Percentiles rank a stretch among this genome's conserved stretches.
Conservation (phyloP, 2,113 vertebrate species). For the Myotis lucifugus region DNA sequence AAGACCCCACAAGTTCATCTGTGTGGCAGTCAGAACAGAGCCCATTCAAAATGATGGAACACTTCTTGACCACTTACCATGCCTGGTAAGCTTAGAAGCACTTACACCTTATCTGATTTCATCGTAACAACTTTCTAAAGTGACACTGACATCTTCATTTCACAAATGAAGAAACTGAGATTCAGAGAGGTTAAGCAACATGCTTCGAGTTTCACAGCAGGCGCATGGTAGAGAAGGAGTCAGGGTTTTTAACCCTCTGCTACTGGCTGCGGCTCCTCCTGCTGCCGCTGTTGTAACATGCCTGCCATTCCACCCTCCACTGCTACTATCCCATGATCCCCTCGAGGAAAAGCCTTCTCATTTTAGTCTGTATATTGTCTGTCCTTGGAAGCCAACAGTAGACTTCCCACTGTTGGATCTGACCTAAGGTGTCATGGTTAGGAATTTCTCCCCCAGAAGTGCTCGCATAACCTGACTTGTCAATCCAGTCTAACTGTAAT, state of each 20-base stretch:
- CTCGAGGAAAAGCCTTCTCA: not conserved
- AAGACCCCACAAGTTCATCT: not conserved
- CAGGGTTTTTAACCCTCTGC: not conserved
- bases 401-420: not conserved
- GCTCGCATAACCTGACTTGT: slow-evolving; percentile 31
- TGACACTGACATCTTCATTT: not conserved
- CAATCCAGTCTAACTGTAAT: slow-evolving; percentile 59
- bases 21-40: not conserved
- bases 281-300: not conserved
- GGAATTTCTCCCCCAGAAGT: not conserved
- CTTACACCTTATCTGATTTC: not conserved
- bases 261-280: not conserved
- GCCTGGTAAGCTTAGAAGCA: not conserved
- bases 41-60: not conserved
- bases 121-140: slow-evolving; percentile 7
- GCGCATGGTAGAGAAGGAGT: not conserved
- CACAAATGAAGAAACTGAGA: slow-evolving; percentile 26
- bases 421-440: not conserved
- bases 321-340: not conserved
- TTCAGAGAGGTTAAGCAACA: slow-evolving; percentile 28
- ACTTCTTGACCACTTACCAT: not conserved
- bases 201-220: not conserved
- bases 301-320: rapidly evolving
- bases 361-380: not conserved
- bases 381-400: not conserved